Conservation (phyloP, 2,888 invertebrate genomes). For the Ormia ochracea region DNA sequence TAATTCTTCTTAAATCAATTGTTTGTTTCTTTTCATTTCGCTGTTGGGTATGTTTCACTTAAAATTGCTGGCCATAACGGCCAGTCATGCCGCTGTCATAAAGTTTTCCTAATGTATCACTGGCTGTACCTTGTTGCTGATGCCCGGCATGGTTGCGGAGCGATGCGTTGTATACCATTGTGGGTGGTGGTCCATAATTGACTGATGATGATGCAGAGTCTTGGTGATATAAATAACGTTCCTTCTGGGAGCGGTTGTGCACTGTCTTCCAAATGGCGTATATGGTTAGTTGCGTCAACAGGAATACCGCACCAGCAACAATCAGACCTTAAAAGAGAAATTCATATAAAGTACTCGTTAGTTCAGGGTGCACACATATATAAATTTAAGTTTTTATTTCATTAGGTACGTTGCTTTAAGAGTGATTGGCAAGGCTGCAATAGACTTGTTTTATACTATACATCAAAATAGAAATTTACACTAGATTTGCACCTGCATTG, state of each 20-base stretch:
- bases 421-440: no score
- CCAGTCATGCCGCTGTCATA: conserved; percentile 90
- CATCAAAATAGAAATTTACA: no score
- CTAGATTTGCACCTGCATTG: no score
- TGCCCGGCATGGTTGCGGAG: conserved; percentile 68
- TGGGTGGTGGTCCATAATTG: conserved; percentile 69
- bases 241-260: conserved; percentile 74
- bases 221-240: conserved; percentile 73
- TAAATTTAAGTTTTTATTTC: background rate
- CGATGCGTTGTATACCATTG: conserved; percentile 70
- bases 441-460: no score
- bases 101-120: conserved; percentile 88
- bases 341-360: background rate
- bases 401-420: no score
- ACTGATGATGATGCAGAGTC: conserved; percentile 69
- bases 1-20: conserved; percentile 17
- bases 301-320: conserved; percentile 90
- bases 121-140: conserved; percentile 79
- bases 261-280: conserved; percentile 88
- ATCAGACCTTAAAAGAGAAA: conserved; percentile 81
- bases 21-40: background rate
- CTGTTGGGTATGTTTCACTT: conserved; percentile 41
- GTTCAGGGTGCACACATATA: no score
- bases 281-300: conserved; percentile 91
- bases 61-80: conserved; percentile 77